phyloP scores from a whole-genome alignment of 2,113 vertebrate species.

The Cygnus buccinator region DNA sequence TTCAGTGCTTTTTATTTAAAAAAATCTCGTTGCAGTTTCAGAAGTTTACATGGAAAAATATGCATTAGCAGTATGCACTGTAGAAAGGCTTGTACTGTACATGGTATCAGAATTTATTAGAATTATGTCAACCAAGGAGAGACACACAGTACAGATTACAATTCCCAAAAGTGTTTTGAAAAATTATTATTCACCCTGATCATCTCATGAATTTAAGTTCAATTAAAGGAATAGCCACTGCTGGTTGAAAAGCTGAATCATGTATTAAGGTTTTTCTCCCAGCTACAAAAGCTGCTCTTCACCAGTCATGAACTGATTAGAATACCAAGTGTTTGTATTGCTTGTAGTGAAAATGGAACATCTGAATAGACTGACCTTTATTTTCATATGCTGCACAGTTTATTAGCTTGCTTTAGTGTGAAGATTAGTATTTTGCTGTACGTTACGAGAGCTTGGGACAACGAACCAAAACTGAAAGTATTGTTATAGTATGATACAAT shows the following conservation, averaged over 20 bases:
- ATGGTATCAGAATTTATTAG: rapidly evolving
- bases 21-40: not conserved
- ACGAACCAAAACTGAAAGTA: not conserved
- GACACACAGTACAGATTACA: not conserved
- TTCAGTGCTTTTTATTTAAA: rapidly evolving
- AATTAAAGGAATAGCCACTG: not conserved
- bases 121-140: not conserved
- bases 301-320: not conserved
- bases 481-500: not conserved
- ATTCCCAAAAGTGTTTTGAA: not conserved
- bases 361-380: not conserved
- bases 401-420: not conserved
- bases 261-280: not conserved
- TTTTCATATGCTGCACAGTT: not conserved
- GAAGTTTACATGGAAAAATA: not conserved
- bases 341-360: not conserved
- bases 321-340: not conserved
- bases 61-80: not conserved
- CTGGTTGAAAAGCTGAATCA: not conserved
- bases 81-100: not conserved
- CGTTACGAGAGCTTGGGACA: not conserved
- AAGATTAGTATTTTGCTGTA: not conserved
- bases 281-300: not conserved
- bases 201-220: not conserved
- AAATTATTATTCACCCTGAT: too few relatives aligned